Conservation (phyloP, 2,888 invertebrate genomes). For the Drosophila borborema region DNA sequence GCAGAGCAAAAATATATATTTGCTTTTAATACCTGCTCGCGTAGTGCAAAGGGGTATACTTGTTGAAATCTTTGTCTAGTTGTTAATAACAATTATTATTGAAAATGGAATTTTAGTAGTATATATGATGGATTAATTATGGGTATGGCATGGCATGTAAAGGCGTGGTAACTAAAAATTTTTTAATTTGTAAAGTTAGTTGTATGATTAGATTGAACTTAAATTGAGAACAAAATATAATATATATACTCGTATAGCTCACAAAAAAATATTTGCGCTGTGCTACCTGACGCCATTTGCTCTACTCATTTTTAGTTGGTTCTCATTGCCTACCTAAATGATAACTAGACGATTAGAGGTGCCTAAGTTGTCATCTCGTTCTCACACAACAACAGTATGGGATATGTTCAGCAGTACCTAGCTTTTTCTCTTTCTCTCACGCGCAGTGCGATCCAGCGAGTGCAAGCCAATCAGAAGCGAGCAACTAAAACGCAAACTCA, state of each 20-base stretch:
- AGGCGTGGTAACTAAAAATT: no score
- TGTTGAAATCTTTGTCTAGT: not conserved
- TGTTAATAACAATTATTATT: not conserved
- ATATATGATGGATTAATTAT: not conserved
- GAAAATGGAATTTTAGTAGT: not conserved
- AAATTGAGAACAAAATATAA: no score
- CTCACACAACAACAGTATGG: no score
- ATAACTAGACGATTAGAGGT: not conserved
- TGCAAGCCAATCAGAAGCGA: not conserved
- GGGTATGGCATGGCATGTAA: no score
- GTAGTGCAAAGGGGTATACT: not conserved
- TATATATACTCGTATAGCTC: no score
- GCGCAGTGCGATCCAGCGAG: not conserved
- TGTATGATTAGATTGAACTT: no score
- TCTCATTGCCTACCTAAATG: not conserved
- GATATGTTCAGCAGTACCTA: not conserved
- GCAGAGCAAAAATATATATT: conserved; percentile 1
- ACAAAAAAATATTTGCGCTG: no score
- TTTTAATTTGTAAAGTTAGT: no score
- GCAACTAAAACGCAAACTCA: not conserved
- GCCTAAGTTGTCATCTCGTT: not conserved
- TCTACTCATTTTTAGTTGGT: not conserved
- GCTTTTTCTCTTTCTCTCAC: not conserved
- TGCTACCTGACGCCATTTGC: not conserved
- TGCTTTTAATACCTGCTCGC: not conserved